Base-by-base conservation (phyloP, 2,797 vertebrate genomes). In the Labroides dimidiatus region DNA sequence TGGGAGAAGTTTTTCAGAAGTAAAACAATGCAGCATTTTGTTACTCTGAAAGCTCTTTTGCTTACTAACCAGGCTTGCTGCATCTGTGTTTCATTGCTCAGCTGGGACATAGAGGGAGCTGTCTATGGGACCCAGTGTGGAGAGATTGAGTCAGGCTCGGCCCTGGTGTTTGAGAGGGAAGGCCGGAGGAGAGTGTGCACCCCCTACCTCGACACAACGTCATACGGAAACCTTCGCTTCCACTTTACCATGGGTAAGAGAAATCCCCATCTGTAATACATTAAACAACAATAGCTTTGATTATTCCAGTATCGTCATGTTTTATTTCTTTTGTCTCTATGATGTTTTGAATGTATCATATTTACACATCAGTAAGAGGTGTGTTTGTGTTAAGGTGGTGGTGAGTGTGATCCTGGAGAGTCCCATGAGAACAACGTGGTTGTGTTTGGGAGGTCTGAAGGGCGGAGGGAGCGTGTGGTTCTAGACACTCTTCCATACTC, bases 221-320 rank as follows among this genome's bases (percentile, higher is more conserved):
- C 94, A 41, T 98, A 95, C 13, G 98, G 98, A 66, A 99, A 99
- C 92, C 94, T 99, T 51, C 94, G 98, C 36, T 97, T 99, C 93
- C 92, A 97, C 93, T 97, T 98, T 44, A 93, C 93, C 60, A 98
- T 99, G 96, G 98, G 92, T 93, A 86, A 11, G 16, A 21, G 19
- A 69, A 70, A 49, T 41, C 20, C 16, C n/a, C 27, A 10, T 49
- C 9, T 17, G 16, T 55, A 10, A 71, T 10, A 54, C 17, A 41
- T 64, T 44, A 13, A 52, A 39, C 10, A 61, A 21, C 15, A 60
- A n/a, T 21, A 48, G 20, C 14, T 75, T 7, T 20, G 27, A 72
- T 6, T 23, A 20, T 15, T 16, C 4, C 16, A 30, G 15, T n/a
- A 5, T 10, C 21, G 24, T 59, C 21, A 24, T 59, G 30, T 36